Base-by-base conservation (phyloP, 2,797 vertebrate genomes). In the Nothura maculosa region DNA sequence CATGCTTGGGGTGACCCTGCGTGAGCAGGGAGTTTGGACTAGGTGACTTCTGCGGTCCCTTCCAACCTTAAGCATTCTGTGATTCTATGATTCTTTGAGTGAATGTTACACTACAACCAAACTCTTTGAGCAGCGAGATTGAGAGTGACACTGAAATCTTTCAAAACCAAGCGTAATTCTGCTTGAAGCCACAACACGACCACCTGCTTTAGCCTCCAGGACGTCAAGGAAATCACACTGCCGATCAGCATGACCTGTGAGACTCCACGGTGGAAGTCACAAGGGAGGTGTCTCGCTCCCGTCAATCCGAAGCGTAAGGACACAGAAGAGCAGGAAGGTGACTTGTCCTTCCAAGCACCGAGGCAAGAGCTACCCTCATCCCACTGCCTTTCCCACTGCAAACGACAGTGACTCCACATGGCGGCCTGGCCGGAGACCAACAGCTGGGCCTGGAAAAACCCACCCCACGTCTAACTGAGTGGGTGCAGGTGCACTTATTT, bases 341-440 rank as follows among this genome's bases (percentile, higher is more conserved):
- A 20, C 24, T 22, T 30, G 11, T 50, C 61, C 61, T 85, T 82
- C 28, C 42, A 76, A 69, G 57, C 17, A 25, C 20, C 58, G 34
- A 82, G 36, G 3, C 12, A 43, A n/a, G 38, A 38, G 13, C 6
- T 43, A 79, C 12, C 19, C 2, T 48, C 15, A 12, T 78, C 38
- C 48, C 74, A 27, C 14, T 38, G 47, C 34, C 16, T 34, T 42
- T 15, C n/a, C 9, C 27, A 48, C 30, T 40, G 43, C 58, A 54
- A 30, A 32, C 27, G n/a, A 50, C 3, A 19, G 32, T 0, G 1
- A 92, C 6, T 1, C 5, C 1, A 1, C 42, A 8, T 17, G 34
- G 76, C 17, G 48, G 58, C 34, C 47, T 47, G 21, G 12, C 3
- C 7, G 0, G 3, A 55, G 14, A 34, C 57, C 6, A 27, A 24